Evolutionary conservation across 1,140 invertebrate species (phyloP).

Genomic region (Anagrus nilaparvatae): DNA sequence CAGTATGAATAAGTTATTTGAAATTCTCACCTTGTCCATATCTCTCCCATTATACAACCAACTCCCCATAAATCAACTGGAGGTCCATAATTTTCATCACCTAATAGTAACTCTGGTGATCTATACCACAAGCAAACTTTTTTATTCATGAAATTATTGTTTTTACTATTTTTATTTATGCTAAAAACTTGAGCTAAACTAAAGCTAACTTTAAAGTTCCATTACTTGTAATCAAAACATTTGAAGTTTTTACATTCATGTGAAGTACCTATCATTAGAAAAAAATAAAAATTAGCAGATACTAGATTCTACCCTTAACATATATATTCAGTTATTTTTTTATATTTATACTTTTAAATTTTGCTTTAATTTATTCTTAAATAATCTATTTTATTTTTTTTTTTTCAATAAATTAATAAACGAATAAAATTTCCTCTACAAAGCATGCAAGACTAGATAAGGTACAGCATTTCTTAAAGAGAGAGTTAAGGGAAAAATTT

Average conservation of each 20-base stretch:
- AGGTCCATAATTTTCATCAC: slow-evolving; percentile 84
- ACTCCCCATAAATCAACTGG: slow-evolving; percentile 94
- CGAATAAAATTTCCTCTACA: too few species aligned
- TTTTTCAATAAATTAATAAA: too few species aligned
- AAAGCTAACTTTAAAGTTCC: neutral
- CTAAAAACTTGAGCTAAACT: neutral
- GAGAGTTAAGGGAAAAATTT: too few species aligned
- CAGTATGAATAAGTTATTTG: neutral
- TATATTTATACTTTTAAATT: too few species aligned
- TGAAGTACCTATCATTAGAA: slow-evolving; percentile 53
- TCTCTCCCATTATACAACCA: slow-evolving; percentile 96
- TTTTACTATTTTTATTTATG: slow-evolving; percentile 66
- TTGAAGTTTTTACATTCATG: slow-evolving; percentile 94
- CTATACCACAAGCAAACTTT: slow-evolving; percentile 94
- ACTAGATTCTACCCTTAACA: too few species aligned
- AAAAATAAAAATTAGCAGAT: too few species aligned
- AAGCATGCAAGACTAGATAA: too few species aligned
- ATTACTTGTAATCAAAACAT: slow-evolving; percentile 88
- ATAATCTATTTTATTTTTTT: too few species aligned
- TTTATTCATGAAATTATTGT: slow-evolving; percentile 86
- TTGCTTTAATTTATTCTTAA: too few species aligned
- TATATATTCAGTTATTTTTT: too few species aligned
- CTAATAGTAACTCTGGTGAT: slow-evolving; percentile 73
- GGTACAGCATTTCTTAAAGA: too few species aligned
- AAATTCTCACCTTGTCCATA: slow-evolving; percentile 68